Evolutionary conservation across 2,113 vertebrate genomes (phyloP), one percentile per base, ranked within the genome.

Genomic region (Ginglymostoma cirratum): DNA sequence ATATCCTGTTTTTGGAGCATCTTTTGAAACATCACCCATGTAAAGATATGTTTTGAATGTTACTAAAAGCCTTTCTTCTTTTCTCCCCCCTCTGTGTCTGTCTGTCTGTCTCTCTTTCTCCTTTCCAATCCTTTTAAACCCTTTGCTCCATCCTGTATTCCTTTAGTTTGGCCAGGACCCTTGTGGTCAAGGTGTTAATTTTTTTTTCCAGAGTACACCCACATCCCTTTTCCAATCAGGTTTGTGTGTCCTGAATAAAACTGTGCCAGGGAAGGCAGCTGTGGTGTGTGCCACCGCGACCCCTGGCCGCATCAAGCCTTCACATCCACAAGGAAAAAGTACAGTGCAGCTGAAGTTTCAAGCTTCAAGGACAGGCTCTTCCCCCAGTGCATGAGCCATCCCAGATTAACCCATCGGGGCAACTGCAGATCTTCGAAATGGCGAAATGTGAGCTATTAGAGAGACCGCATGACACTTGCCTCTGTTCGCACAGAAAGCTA

Each of bases 241-340:
- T 95, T 66, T 95, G 94, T 52, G 94, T 95, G 67, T 48, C 23
- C 42, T 95, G 67, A 95, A 95, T 27, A 95, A 95, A 95, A 70
- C 94, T 30, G 14, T 72, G 38, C 94, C 94, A 95, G 94, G 72
- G 94, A 95, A 95, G 69, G 42, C 94, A 72, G 94, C 94, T 52
- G 38, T 66, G 34, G 61, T 34, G 4, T 66, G 89, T 92, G 93
- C 45, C 93, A 45, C 1, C 15, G 69, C 30, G 42, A 24, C 94
- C 94, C 89, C 61, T 19, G 89, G 89, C 61, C 21, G n/a, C 61
- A 38, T 67, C 61, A 93, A 93, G 66, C 21, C 89, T 93, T 24
- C 69, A 52, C 45, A 66, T 61, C 15, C 94, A 17, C 94, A 95
- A 95, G 66, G 94, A 52, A 95, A 95, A 72, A 27, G 67, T 95